Conservation (phyloP, 2,888 invertebrate genomes). For the Galerucella pusilla region DNA sequence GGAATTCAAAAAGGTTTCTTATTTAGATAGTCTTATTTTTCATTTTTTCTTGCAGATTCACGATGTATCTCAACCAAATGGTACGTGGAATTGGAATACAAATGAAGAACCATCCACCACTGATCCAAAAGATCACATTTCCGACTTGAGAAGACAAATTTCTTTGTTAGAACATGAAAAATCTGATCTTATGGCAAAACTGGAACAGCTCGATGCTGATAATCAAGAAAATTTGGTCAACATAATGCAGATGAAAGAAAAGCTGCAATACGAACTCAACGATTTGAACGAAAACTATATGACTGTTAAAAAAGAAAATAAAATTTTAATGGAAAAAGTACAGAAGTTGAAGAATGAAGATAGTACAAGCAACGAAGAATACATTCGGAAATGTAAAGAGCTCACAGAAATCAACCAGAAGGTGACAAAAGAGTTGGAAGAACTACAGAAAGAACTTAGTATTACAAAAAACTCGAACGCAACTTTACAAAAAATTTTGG, state of each 20-base stretch:
- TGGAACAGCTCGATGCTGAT: slow-evolving; percentile 60
- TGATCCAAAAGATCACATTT: slow-evolving; percentile 46
- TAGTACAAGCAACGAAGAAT: slow-evolving; percentile 6
- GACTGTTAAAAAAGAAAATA: slow-evolving; percentile 27
- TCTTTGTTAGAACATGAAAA: slow-evolving; percentile 58
- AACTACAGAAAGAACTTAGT: slow-evolving; percentile 54
- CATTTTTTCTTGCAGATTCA: slow-evolving; percentile 44
- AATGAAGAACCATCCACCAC: slow-evolving; percentile 32
- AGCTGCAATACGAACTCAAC: slow-evolving; percentile 56
- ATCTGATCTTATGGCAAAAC: slow-evolving; percentile 37
- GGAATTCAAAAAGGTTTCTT: too few relatives aligned
- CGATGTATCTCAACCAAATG: slow-evolving; percentile 29
- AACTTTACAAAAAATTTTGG: slow-evolving; percentile 49
- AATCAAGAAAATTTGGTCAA: slow-evolving; percentile 61
- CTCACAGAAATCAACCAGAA: slow-evolving; percentile 49
- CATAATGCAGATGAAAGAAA: slow-evolving; percentile 59
- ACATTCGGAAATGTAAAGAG: slow-evolving; percentile 38
- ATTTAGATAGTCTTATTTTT: slow-evolving; percentile 11
- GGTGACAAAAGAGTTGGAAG: slow-evolving; percentile 52
- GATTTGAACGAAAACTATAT: slow-evolving; percentile 26
- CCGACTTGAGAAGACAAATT: slow-evolving; percentile 56
- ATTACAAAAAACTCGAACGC: slow-evolving; percentile 50
- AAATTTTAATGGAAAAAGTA: slow-evolving; percentile 24
- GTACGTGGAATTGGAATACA: slow-evolving; percentile 40
- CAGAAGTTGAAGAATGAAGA: slow-evolving; percentile 32